Evolutionary conservation across 2,797 vertebrate genomes (phyloP).

Genomic region (Paedocypris micromegethes): DNA sequence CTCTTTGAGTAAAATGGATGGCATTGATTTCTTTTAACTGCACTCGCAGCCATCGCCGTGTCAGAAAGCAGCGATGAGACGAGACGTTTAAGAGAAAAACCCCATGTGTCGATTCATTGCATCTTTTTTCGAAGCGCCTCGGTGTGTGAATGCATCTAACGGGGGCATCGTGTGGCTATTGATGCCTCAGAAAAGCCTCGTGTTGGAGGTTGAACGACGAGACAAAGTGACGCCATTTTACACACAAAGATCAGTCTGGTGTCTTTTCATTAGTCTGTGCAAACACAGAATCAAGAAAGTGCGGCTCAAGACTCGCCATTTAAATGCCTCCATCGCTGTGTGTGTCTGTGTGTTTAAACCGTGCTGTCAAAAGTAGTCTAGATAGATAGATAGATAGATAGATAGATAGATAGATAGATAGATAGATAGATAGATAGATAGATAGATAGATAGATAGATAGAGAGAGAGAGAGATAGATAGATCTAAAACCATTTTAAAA

Average conservation of each 20-base stretch:
- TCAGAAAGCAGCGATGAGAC: slow-evolving; percentile 38
- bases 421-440: too few species aligned
- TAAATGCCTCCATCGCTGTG: too few species aligned
- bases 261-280: slow-evolving; percentile 8
- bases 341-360: too few species aligned
- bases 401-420: too few species aligned
- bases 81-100: slow-evolving; percentile 16
- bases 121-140: slow-evolving; percentile 14
- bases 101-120: slow-evolving; percentile 14
- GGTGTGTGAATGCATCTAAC: slow-evolving; percentile 28
- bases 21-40: slow-evolving; percentile 32
- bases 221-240: neutral
- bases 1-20: slow-evolving; percentile 28
- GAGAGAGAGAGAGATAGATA: too few species aligned
- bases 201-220: slow-evolving; percentile 24
- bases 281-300: neutral
- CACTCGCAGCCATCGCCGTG: slow-evolving; percentile 21
- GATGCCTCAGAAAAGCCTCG: slow-evolving; percentile 10
- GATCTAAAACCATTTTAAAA: too few species aligned
- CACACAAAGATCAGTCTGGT: slow-evolving; percentile 2
- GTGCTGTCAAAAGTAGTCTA: too few species aligned
- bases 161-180: slow-evolving; percentile 36
- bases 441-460: too few species aligned
- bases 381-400: too few species aligned
- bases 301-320: neutral